phyloP scores from a whole-genome alignment of 2,888 invertebrate genomes.

The Alentia gelatinosa region DNA sequence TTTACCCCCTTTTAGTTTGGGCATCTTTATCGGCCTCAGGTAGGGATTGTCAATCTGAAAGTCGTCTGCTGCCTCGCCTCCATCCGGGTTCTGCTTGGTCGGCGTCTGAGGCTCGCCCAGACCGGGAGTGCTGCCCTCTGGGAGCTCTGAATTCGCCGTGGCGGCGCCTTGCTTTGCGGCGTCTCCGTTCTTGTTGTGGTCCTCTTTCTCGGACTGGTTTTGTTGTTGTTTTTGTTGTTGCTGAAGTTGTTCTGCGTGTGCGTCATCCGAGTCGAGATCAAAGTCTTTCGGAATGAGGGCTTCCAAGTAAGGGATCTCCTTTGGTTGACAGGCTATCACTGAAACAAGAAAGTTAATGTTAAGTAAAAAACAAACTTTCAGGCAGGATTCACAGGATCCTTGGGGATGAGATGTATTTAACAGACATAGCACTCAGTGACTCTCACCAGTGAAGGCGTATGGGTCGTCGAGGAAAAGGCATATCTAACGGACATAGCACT shows the following conservation, averaged over 20 bases:
- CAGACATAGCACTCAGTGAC: too few species aligned
- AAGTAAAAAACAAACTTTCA: too few species aligned
- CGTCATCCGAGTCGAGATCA: constrained; percentile 86
- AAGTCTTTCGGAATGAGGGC: constrained; percentile 95
- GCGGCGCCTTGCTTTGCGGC: not conserved
- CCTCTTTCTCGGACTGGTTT: constrained; percentile 4
- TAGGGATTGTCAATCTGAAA: constrained; percentile 86
- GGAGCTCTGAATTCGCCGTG: not conserved
- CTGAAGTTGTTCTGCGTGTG: constrained; percentile 58
- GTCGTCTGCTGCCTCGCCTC: constrained; percentile 63
- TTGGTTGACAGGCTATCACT: constrained; percentile 94
- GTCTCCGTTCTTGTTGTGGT: not conserved
- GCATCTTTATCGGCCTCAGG: constrained; percentile 83
- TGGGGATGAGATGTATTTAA: too few species aligned
- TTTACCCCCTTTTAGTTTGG: constrained; percentile 66
- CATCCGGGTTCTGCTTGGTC: not conserved
- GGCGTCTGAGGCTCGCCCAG: not conserved
- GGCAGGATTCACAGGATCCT: too few species aligned
- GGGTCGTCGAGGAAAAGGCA: too few species aligned
- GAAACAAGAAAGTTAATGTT: too few species aligned
- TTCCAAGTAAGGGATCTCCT: constrained; percentile 89
- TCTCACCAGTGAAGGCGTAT: too few species aligned
- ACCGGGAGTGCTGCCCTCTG: not conserved
- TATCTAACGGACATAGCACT: too few species aligned
- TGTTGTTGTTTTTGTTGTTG: constrained; percentile 43